These are phyloP conservation scores for Climacteris rufus DNA, from an alignment of 2,113 vertebrate genomes.

Conservation along the genomic window DNA sequence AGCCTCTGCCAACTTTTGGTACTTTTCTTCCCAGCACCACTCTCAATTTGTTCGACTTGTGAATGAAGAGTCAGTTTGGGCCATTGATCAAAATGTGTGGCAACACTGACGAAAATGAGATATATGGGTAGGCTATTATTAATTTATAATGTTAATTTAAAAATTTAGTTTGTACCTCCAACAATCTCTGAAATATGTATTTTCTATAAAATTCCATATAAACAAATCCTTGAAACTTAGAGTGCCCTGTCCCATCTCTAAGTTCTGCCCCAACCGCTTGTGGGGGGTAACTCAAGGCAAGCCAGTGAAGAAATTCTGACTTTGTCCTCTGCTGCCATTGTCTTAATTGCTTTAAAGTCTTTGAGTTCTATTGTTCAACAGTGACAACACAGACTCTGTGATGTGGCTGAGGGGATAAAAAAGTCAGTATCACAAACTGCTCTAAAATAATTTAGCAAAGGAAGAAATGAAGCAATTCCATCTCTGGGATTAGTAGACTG, in stretches of 20 bases:
- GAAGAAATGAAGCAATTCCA: background rate
- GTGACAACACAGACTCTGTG: background rate
- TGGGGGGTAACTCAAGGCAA: background rate
- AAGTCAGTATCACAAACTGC: background rate
- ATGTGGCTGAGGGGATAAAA: background rate
- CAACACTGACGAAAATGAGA: background rate
- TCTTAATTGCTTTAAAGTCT: background rate
- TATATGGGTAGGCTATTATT: background rate
- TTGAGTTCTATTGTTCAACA: background rate
- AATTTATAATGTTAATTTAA: background rate
- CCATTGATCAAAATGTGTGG: background rate
- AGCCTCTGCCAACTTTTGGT: background rate
- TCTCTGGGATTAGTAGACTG: background rate
- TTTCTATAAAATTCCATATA: background rate
- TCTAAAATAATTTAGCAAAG: background rate
- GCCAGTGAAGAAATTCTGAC: background rate
- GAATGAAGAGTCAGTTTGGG: background rate
- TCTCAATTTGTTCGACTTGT: background rate
- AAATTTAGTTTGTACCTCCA: background rate
- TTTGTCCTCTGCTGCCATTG: background rate
- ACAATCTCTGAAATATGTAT: background rate
- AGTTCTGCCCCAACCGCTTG: rapidly evolving
- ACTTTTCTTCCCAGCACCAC: background rate
- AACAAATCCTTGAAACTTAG: background rate
- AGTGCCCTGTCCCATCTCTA: background rate